Percentiles rank a stretch among this genome's conserved stretches.
phyloP scores from a whole-genome alignment of 2,888 invertebrate genomes.

The Caenorhabditis becei region DNA sequence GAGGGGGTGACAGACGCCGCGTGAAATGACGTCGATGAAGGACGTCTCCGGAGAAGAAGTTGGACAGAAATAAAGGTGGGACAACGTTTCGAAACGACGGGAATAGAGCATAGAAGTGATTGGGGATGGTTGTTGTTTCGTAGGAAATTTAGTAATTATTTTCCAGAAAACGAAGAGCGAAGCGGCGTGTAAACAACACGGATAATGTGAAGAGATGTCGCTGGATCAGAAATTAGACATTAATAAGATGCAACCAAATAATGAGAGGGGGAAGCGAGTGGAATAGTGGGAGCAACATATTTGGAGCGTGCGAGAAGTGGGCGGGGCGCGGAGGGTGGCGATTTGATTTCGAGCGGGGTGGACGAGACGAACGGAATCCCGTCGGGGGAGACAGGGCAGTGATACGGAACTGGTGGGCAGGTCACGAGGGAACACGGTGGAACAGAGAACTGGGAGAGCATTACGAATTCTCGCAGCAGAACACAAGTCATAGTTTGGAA shows the following conservation, averaged over 20 bases:
- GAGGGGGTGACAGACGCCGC: slow-evolving; percentile 30
- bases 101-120: background rate
- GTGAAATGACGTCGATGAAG: slow-evolving; percentile 1
- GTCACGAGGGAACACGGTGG: too few relatives aligned
- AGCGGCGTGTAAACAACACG: slow-evolving; percentile 28
- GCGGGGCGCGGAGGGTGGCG: slow-evolving; percentile 21
- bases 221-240: slow-evolving; percentile 50
- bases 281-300: slow-evolving; percentile 15
- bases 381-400: background rate
- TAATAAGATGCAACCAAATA: slow-evolving; percentile 37
- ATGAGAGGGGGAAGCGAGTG: slow-evolving; percentile 4
- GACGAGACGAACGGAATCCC: slow-evolving; percentile 13
- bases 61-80: background rate
- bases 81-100: background rate
- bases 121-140: background rate
- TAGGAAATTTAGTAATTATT: slow-evolving; percentile 34
- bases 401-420: slow-evolving; percentile 11
- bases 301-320: slow-evolving; percentile 1
- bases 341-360: slow-evolving; percentile 1
- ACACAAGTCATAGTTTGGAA: background rate
- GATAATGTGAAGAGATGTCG: background rate
- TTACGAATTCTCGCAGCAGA: background rate
- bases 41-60: slow-evolving; percentile 5
- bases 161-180: slow-evolving; percentile 5
- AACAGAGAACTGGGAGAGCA: too few relatives aligned